A percentile compares a stretch with the other conserved stretches of the same genome.
These are phyloP conservation scores for Coecobrya sp. DNA, from an alignment of 2,888 invertebrate species.

Conservation along the genomic window DNA sequence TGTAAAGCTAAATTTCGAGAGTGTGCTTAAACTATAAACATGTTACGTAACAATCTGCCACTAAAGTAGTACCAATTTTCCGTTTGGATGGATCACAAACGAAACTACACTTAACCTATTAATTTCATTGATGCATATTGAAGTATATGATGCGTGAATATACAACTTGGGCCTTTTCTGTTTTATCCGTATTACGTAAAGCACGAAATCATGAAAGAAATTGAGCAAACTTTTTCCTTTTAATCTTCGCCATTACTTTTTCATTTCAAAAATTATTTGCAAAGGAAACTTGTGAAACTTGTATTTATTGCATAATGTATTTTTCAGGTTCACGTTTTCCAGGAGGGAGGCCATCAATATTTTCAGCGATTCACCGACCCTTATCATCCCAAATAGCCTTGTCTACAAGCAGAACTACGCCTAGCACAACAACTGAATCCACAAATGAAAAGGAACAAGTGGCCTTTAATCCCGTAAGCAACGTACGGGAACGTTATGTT, in stretches of 20 bases:
- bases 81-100: not conserved
- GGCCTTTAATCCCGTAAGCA: not conserved
- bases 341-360: conserved; percentile 84
- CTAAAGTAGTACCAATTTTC: not conserved
- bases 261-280: not conserved
- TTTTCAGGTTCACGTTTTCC: conserved; percentile 85
- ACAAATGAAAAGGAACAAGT: conserved; percentile 15
- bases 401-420: conserved; percentile 41
- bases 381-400: conserved; percentile 17
- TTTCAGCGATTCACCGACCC: conserved; percentile 70
- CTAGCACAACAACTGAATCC: not conserved
- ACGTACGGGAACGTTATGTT: conserved; percentile 55
- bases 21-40: too few species aligned
- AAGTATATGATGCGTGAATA: too few species aligned
- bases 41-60: too few species aligned
- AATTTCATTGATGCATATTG: too few species aligned
- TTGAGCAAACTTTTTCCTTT: not conserved
- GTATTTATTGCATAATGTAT: conserved; percentile 1
- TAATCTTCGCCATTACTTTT: not conserved
- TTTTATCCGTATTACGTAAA: too few species aligned
- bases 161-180: too few species aligned
- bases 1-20: too few species aligned
- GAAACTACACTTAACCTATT: not conserved
- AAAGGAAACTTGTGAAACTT: not conserved
- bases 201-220: not conserved